These are phyloP conservation scores for Pristionchus japonicus DNA, from an alignment of 2,888 invertebrate species.

Conservation along the genomic window DNA sequence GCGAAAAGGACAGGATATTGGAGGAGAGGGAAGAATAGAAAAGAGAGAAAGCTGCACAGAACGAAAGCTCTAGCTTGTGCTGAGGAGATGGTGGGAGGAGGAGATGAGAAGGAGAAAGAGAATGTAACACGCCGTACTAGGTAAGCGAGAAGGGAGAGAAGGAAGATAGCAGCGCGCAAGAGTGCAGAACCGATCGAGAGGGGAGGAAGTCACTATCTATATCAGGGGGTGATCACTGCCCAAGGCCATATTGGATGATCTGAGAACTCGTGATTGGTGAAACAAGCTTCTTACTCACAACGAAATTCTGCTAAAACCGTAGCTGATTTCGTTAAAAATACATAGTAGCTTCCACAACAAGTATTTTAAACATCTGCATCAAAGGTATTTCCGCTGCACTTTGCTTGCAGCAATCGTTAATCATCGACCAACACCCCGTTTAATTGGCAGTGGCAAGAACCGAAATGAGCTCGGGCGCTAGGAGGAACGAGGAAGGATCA, in stretches of 20 bases:
- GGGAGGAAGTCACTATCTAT: not conserved
- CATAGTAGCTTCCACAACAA: too few relatives aligned
- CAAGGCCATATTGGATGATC: not conserved
- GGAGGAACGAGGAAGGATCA: not conserved
- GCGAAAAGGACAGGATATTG: not conserved
- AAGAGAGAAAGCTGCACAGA: not conserved
- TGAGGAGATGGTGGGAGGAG: not conserved
- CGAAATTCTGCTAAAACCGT: too few relatives aligned
- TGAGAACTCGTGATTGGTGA: not conserved
- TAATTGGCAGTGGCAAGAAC: not conserved
- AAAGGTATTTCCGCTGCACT: not conserved
- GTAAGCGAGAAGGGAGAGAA: constrained; percentile 40
- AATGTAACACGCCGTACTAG: constrained; percentile 44
- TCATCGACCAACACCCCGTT: not conserved
- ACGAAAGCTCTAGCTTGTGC: not conserved
- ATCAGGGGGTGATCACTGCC: not conserved
- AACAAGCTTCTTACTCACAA: too few relatives aligned
- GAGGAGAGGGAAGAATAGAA: too few relatives aligned
- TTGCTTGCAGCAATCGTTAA: not conserved
- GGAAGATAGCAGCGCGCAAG: not conserved
- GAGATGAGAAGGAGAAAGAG: not conserved
- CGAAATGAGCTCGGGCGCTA: not conserved
- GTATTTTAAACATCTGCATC: not conserved
- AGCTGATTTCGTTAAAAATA: too few relatives aligned
- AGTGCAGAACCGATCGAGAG: not conserved